Evolutionary conservation across 2,113 vertebrate genomes (phyloP).

Genomic region (Nannospalax galili): DNA sequence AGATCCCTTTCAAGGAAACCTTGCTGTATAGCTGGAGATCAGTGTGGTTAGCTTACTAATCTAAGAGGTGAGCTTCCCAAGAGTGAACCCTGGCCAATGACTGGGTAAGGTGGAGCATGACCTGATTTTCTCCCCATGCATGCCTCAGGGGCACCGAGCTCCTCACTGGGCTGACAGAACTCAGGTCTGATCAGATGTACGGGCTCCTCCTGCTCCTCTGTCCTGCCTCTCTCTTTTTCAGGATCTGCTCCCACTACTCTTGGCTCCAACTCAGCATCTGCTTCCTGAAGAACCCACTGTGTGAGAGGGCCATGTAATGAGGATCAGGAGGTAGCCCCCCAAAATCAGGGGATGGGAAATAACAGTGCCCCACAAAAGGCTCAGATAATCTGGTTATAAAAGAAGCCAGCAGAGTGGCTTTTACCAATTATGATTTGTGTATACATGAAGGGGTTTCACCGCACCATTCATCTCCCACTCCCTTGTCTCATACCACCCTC

Average conservation of each 20-base stretch:
- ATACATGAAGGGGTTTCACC: background rate
- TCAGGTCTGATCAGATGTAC: accelerated
- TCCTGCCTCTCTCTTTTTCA: background rate
- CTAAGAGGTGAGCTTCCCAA: background rate
- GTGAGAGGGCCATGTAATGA: background rate
- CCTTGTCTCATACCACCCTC: background rate
- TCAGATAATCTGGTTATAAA: background rate
- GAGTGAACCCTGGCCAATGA: background rate
- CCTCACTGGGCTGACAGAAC: background rate
- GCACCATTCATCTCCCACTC: background rate
- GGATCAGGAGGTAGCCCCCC: background rate
- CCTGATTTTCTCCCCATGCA: too few species aligned
- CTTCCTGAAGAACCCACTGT: background rate
- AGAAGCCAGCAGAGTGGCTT: background rate
- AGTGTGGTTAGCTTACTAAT: background rate
- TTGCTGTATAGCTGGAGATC: background rate
- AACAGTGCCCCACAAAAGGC: background rate
- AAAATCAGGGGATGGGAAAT: background rate
- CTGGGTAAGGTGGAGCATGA: accelerated
- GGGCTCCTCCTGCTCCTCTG: background rate
- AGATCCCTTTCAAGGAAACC: background rate
- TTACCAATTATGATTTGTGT: background rate
- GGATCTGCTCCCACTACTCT: background rate
- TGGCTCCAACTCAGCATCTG: background rate
- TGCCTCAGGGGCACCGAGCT: background rate